Evolutionary conservation across 1,140 invertebrate genomes (phyloP).

Genomic region (Venturia canescens): DNA sequence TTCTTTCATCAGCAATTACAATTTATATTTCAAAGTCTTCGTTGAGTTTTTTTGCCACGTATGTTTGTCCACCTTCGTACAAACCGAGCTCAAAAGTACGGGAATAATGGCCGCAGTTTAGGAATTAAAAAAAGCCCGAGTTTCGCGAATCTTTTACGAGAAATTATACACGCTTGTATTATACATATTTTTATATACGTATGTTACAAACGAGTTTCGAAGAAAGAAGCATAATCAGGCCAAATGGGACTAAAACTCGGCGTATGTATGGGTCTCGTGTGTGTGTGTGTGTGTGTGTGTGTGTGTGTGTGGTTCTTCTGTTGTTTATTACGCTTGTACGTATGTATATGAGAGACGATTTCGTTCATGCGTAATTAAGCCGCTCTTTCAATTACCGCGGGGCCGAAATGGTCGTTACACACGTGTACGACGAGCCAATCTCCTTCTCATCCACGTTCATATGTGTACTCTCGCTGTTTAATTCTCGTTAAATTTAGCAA

Average conservation of each 20-base stretch:
- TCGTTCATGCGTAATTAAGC: slow-evolving; percentile 66
- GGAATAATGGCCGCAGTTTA: slow-evolving; percentile 25
- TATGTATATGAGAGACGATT: slow-evolving; percentile 52
- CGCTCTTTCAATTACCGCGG: slow-evolving; percentile 64
- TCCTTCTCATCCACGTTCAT: neutral
- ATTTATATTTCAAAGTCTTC: no score
- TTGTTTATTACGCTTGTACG: neutral
- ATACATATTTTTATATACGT: neutral
- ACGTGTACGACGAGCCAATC: slow-evolving; percentile 39
- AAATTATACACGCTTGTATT: slow-evolving; percentile 27
- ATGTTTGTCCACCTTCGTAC: no score
- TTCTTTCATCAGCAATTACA: neutral
- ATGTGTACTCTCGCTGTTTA: neutral
- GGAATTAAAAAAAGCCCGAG: neutral
- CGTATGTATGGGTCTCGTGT: slow-evolving; percentile 5
- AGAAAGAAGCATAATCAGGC: slow-evolving; percentile 49
- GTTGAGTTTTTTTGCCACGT: no score
- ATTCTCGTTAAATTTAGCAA: slow-evolving; percentile 41
- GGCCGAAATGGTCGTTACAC: slow-evolving; percentile 63
- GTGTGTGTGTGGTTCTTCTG: neutral
- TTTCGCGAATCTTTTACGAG: slow-evolving; percentile 3
- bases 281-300: neutral
- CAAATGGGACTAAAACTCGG: slow-evolving; percentile 10
- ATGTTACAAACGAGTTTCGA: slow-evolving; percentile 63
- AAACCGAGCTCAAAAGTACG: neutral